phyloP scores from a whole-genome alignment of 1,140 invertebrate species.

The Druon quercuslanigerum region DNA sequence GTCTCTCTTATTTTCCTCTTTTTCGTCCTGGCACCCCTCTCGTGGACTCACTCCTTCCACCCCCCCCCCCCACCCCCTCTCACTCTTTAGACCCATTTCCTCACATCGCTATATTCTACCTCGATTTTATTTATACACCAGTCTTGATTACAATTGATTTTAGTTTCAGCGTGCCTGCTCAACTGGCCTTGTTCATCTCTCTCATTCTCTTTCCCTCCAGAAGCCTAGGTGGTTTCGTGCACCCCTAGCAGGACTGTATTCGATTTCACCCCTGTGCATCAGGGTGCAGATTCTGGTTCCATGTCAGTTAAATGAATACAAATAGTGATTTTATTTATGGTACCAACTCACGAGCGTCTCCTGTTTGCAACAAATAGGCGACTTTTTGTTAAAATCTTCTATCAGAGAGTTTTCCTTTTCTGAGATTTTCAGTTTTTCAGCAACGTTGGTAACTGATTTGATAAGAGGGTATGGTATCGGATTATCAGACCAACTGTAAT shows the following conservation, averaged over 20 bases:
- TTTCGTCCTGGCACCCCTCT: background rate
- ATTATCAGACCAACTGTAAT: no score
- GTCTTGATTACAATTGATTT: conserved; percentile 71
- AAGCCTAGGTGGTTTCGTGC: conserved; percentile 5
- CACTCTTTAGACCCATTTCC: conserved; percentile 35
- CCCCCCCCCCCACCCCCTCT: no score
- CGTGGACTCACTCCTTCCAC: background rate
- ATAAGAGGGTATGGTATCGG: no score
- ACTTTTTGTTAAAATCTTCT: background rate
- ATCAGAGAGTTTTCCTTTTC: background rate
- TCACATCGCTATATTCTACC: conserved; percentile 55
- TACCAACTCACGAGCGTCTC: conserved; percentile 62
- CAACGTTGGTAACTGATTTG: no score
- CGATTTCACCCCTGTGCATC: conserved; percentile 36
- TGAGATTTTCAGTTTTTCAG: no score
- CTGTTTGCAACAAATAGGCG: background rate
- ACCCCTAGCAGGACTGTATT: conserved; percentile 29
- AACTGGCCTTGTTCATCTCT: conserved; percentile 17
- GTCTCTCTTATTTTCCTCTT: conserved; percentile 40
- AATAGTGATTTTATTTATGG: conserved; percentile 72
- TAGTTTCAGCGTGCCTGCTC: conserved; percentile 43
- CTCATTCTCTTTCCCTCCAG: conserved; percentile 11
- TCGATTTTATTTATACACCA: conserved; percentile 65
- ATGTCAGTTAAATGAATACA: conserved; percentile 58
- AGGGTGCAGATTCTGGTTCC: conserved; percentile 59